Conservation (phyloP, 2,113 vertebrate species). For the Rostratula benghalensis region DNA sequence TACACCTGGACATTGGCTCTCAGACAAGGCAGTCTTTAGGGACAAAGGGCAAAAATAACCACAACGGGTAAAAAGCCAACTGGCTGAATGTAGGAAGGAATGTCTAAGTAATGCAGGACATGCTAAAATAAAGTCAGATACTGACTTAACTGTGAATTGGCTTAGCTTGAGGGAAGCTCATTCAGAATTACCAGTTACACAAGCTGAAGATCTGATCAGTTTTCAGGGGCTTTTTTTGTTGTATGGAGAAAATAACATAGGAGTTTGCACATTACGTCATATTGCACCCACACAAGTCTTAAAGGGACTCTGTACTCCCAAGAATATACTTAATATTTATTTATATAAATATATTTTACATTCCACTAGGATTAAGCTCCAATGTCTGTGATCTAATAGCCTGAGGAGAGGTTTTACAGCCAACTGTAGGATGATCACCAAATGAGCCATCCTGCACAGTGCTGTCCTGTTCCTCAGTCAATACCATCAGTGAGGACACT, state of each 20-base stretch:
- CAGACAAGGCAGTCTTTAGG: not conserved
- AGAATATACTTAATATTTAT: not conserved
- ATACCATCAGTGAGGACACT: not conserved
- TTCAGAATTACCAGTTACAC: not conserved
- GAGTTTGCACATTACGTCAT: not conserved
- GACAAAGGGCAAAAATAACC: conserved; percentile 44
- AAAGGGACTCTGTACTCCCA: not conserved
- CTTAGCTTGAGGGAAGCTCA: not conserved
- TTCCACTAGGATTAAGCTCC: not conserved
- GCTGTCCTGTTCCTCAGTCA: not conserved
- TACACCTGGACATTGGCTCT: conserved; percentile 21
- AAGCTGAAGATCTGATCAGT: not conserved
- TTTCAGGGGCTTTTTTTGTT: not conserved
- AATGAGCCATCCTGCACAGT: not conserved
- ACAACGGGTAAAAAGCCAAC: not conserved
- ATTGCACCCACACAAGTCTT: not conserved
- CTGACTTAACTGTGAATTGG: not conserved
- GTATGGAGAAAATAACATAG: not conserved
- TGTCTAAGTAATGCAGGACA: not conserved
- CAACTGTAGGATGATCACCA: not conserved
- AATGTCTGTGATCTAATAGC: not conserved
- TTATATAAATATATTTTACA: not conserved
- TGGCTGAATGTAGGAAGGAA: conserved; percentile 9
- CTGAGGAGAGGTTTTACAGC: not conserved
- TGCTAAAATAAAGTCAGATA: not conserved